Base-by-base conservation (phyloP, 2,797 vertebrate genomes). In the Anisognathus igniventris region DNA sequence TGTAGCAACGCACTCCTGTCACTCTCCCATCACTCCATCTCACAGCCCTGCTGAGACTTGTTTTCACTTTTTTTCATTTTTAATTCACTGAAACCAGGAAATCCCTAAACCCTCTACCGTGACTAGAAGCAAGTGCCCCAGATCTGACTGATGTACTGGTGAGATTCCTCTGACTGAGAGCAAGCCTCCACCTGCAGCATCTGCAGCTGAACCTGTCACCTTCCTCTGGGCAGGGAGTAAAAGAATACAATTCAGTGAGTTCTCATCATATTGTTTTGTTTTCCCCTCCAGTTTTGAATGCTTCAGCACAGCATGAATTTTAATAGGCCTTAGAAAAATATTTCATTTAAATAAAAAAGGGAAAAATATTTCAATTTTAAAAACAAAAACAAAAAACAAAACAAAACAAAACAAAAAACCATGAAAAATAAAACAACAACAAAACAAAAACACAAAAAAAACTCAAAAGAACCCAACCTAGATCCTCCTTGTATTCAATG, bases 31-130 rank as follows among this genome's bases (percentile, higher is more conserved):
- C 79, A 33, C 42, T 53, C 37, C 39, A 22, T 45, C 74, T 88
- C 81, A 82, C 58, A 67, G 64, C 12, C 18, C n/a, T 50, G 45
- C 45, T 87, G 61, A 86, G 75, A 12, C n/a, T 28, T 45, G 61
- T 83, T 74, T 61, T 39, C n/a, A 18, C 12, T 8, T 73, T 82
- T 82, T 87, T 79, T 39, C 16, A 39, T 68, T 86, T 91, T 91
- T 83, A 93, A 58, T 78, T 64, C 75, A 40, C 35, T 68, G 42
- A 77, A 62, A 80, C 19, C 39, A 54, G 65, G 68, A 91, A 93
- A 91, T 50, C 72, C 47, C 73, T 72, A 65, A 83, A 37, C 42
- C 22, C 70, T 90, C 73, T 72, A 51, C 68, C 14, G 18, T 61
- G 35, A 57, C 75, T 72, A 44, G 61, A 53, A 90, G 54, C 42